Conservation (phyloP, 2,888 invertebrate genomes). For the Linnaemya tessellans region DNA sequence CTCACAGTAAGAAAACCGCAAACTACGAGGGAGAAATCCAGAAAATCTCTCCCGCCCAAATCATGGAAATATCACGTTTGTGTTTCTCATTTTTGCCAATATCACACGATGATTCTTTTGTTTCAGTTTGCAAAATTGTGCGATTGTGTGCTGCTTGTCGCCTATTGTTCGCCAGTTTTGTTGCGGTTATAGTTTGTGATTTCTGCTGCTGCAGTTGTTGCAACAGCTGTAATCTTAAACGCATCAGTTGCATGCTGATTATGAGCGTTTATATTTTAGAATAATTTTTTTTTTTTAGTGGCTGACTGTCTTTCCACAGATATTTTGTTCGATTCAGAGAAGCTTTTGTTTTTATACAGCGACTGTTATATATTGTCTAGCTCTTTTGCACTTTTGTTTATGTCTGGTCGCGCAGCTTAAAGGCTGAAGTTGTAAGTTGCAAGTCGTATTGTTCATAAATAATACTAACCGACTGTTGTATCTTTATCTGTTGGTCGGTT, state of each 20-base stretch:
- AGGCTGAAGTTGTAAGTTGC: constrained; percentile 42
- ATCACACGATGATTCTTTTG: too few species aligned
- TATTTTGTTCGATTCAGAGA: constrained; percentile 8
- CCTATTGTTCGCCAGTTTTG: not conserved
- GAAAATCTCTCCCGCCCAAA: too few species aligned
- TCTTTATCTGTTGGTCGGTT: constrained; percentile 28
- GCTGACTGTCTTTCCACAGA: not conserved
- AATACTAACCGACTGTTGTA: constrained; percentile 21
- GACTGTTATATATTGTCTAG: constrained; percentile 36
- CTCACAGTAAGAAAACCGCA: too few species aligned
- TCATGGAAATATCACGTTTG: too few species aligned
- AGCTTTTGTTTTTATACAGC: constrained; percentile 12
- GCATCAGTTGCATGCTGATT: constrained; percentile 75
- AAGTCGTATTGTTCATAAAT: constrained; percentile 51
- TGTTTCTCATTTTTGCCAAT: too few species aligned
- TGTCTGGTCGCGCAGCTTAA: constrained; percentile 25
- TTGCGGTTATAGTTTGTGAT: constrained; percentile 12
- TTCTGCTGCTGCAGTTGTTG: constrained; percentile 28
- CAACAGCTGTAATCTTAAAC: constrained; percentile 68
- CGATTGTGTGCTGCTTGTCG: too few species aligned
- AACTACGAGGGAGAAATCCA: too few species aligned
- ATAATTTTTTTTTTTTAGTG: constrained; percentile 31
- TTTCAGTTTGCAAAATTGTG: too few species aligned
- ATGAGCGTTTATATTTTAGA: constrained; percentile 37
- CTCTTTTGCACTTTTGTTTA: constrained; percentile 60